Base-by-base conservation (phyloP, 2,888 invertebrate species). In the Rhorus exstirpatorius region DNA sequence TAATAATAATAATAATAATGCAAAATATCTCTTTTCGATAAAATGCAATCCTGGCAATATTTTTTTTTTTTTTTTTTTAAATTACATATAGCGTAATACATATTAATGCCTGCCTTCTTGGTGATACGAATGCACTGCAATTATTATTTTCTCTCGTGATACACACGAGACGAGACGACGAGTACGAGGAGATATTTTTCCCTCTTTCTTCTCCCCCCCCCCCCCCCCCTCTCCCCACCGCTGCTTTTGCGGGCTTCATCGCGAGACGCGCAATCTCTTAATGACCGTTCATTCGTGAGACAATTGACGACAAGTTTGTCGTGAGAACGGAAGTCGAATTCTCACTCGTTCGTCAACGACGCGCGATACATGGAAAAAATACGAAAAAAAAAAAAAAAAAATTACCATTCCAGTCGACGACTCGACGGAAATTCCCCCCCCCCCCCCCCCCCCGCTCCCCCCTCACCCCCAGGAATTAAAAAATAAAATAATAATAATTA, bases 321-420 rank as follows among this genome's bases (percentile, higher is more conserved):
- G 79, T 76, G 79, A 71, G 82, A 83, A 71, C 82, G 82, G 82
- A 83, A 79, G 76, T 70, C 26, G n/a, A 72, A 65, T 68, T 74
- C 63, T 70, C 55, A 31, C 60, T 79, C 77, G 67, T 53, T 35
- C 38, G 71, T 60, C 58, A 24, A 74, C 26, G 21, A 26, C 63
- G n/a, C n/a, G n/a, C n/a, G 38, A 31, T 53, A 17, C 38, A 35
- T 24, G 17, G 17, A 7, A 49, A 41, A 71, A 8, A 53, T 53
- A 68, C 26, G n/a, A 21, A 60, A 8, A 53, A 63, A 68, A 41
- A 17, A 21, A 60, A 65, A 41, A 60, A 12, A 53, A 41, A 65
- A 31, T n/a, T 44, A 41, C 17, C 17, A 44, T 61, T 61, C 38
- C n/a, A n/a, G n/a, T 12, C 4, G n/a, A 24, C 35, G 24, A 44